phyloP scores from a whole-genome alignment of 2,797 vertebrate species.

The Miichthys miiuy region DNA sequence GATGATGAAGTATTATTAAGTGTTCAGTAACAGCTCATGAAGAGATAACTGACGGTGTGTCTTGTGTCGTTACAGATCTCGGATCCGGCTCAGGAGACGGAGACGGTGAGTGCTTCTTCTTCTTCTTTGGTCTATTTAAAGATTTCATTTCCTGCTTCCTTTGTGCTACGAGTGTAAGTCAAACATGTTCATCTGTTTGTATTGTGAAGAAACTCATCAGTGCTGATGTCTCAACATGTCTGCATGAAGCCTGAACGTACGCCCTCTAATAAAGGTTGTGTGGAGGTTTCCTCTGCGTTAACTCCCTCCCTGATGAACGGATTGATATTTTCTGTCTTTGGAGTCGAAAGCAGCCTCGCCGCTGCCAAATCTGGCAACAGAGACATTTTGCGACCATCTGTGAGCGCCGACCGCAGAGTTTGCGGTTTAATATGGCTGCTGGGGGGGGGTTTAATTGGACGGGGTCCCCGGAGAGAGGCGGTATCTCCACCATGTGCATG shows the following conservation, averaged over 20 bases:
- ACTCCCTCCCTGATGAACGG: constrained; percentile 16
- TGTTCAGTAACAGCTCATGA: neutral
- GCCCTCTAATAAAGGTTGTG: constrained; percentile 7
- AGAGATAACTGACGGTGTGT: constrained; percentile 25
- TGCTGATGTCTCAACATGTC: neutral
- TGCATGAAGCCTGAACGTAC: neutral
- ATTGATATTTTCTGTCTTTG: constrained; percentile 18
- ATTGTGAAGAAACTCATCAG: neutral
- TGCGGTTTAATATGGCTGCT: constrained; percentile 42
- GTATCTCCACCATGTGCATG: constrained; percentile 44
- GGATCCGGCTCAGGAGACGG: constrained; percentile 94
- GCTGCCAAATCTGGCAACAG: constrained; percentile 50
- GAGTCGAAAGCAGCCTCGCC: constrained; percentile 13
- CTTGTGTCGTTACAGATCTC: constrained; percentile 86
- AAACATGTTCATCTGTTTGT: constrained; percentile 37
- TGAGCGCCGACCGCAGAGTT: constrained; percentile 12
- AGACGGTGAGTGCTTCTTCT: constrained; percentile 83
- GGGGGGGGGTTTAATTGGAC: constrained; percentile 47
- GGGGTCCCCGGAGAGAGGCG: neutral
- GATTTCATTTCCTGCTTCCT: constrained; percentile 51
- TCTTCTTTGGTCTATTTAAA: constrained; percentile 27
- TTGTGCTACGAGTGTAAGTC: constrained; percentile 30
- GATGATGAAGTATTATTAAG: no score
- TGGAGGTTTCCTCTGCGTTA: constrained; percentile 2
- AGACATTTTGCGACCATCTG: constrained; percentile 59